A percentile compares a stretch with the other conserved stretches of the same genome.
These are phyloP conservation scores for Oscheius sp. DNA, from an alignment of 2,888 invertebrate genomes.

Conservation along the genomic window DNA sequence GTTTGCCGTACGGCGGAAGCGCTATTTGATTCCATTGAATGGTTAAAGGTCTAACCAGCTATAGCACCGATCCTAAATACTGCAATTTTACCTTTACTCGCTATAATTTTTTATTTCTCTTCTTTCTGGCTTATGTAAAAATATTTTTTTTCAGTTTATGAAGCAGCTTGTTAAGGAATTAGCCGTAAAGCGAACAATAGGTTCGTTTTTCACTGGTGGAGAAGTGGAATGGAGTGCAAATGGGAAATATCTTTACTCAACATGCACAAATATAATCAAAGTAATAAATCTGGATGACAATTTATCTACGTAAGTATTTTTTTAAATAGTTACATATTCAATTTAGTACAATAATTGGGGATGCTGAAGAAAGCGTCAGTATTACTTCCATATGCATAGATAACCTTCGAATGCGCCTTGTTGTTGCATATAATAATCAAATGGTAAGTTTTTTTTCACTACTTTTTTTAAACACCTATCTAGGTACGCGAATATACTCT, in stretches of 20 bases:
- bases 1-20: background rate
- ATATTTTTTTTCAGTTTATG: constrained; percentile 29
- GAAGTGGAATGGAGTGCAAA: constrained; percentile 61
- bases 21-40: background rate
- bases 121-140: background rate
- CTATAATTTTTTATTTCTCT: too few relatives aligned
- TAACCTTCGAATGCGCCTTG: constrained; percentile 49
- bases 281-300: constrained; percentile 60
- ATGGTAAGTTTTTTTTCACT: constrained; percentile 31
- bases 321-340: background rate
- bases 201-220: constrained; percentile 66
- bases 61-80: too few relatives aligned
- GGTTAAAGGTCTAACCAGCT: too few relatives aligned
- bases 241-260: constrained; percentile 62
- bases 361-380: constrained; percentile 56
- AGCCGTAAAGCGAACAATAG: constrained; percentile 45
- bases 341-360: constrained; percentile 62
- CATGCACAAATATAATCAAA: constrained; percentile 67
- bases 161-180: constrained; percentile 47
- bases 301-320: constrained; percentile 39
- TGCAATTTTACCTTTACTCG: too few relatives aligned
- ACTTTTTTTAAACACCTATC: background rate
- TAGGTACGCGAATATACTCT: constrained; percentile 50
- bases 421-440: constrained; percentile 65
- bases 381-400: constrained; percentile 61